Conservation (phyloP, 2,797 vertebrate genomes). For the Thunnus albacares region DNA sequence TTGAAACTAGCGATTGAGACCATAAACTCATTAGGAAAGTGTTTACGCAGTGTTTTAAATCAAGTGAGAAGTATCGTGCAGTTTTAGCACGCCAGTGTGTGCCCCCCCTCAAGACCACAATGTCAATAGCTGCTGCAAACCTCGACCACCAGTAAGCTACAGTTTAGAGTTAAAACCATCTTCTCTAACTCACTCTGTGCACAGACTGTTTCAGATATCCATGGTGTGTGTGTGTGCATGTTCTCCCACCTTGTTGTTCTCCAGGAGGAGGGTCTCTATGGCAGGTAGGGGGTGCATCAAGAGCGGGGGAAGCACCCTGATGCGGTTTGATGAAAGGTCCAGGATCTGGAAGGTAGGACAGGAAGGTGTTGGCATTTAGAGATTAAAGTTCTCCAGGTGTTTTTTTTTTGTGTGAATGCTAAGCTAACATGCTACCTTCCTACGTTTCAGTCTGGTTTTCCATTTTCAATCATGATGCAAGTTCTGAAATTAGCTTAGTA, state of each 20-base stretch:
- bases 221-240: neutral
- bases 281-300: constrained; percentile 72
- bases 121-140: neutral
- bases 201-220: neutral
- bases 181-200: neutral
- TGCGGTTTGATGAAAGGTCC: constrained; percentile 75
- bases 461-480: neutral
- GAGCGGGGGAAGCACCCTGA: constrained; percentile 67
- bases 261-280: constrained; percentile 75
- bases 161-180: neutral
- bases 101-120: neutral
- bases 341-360: constrained; percentile 63
- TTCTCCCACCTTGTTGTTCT: constrained; percentile 74
- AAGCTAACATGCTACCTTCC: neutral
- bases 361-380: neutral
- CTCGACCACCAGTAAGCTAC: neutral
- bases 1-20: too few relatives aligned
- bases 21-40: too few relatives aligned
- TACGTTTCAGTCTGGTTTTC: neutral
- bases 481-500: neutral
- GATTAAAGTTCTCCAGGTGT: neutral
- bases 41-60: too few relatives aligned
- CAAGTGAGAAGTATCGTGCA: neutral
- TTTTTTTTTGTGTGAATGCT: neutral
- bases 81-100: rapidly evolving